Base-by-base conservation (phyloP, 2,888 invertebrate genomes). In the Amorpha juglandis region DNA sequence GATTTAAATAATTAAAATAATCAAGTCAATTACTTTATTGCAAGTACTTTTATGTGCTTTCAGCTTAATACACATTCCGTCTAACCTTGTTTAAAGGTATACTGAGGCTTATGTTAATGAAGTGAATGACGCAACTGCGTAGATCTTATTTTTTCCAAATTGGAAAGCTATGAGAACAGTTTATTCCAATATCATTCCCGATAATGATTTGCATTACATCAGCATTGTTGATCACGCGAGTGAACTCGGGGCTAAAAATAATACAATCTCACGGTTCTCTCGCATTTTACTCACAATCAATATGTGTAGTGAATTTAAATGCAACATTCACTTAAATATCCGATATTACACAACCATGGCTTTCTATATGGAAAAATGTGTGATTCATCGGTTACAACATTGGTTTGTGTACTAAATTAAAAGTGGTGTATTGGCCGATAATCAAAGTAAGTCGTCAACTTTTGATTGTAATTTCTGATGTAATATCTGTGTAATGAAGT, bases 261-360 rank as follows among this genome's bases (percentile, higher is more conserved):
- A 38, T 9, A 47, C 47, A 58, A 19, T 71, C 74, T 68, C 71
- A 74, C 74, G 70, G 68, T 58, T 63, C 16, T 51, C 21, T 27
- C 63, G 66, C 64, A 66, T 66, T 63, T 53, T 47, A 63, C 51
- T 63, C 68, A 66, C 66, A 68, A 64, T 45, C 52, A 47, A 64
- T 64, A 66, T 64, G 67, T 62, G 67, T 27, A 65, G 64, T 67
- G 66, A 70, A 69, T 69, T 38, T 63, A 42, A 68, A 69, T 65
- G 62, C 53, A 63, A 65, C 65, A 62, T 67, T 64, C 64, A 65
- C 55, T 66, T 67, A 63, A 45, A 66, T 66, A 67, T 65, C 63
- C 66, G 53, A 48, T 58, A 47, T 70, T 68, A 68, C 65, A 65
- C 63, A 68, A 70, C 7, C 16, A 62, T 51, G 63, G 64, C 70